Conservation (phyloP, 2,888 invertebrate genomes). For the Drepanosiphum platanoidis region DNA sequence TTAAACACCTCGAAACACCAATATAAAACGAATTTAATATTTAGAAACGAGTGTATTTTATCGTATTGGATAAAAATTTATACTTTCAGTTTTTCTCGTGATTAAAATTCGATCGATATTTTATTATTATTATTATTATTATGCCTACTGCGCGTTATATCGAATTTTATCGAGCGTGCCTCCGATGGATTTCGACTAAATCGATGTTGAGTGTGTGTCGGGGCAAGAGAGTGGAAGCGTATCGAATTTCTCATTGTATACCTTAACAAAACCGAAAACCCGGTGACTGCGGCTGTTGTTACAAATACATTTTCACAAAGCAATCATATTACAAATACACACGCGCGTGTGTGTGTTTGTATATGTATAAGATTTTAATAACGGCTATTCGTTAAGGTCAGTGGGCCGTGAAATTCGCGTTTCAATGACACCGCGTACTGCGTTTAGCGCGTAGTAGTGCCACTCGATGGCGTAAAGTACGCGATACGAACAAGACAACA, state of each 20-base stretch:
- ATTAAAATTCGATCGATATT: conserved; percentile 6
- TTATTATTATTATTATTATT: background rate
- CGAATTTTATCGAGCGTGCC: background rate
- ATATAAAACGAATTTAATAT: background rate
- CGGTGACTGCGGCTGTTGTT: background rate
- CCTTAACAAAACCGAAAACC: background rate
- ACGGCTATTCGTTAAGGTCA: conserved; percentile 6
- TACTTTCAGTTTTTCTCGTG: background rate
- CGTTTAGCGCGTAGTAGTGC: background rate
- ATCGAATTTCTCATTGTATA: conserved; percentile 28
- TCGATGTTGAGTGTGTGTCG: background rate
- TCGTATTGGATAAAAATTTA: background rate
- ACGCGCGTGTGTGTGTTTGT: background rate
- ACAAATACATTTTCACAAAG: background rate
- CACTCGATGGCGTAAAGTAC: background rate
- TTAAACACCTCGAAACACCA: background rate
- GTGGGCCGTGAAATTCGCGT: conserved; percentile 19
- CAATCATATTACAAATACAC: background rate
- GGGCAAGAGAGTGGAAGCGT: background rate
- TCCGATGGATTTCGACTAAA: background rate
- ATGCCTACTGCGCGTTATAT: background rate
- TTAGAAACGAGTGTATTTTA: background rate
- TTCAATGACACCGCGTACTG: background rate
- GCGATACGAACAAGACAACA: background rate
- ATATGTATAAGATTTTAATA: background rate